These are phyloP conservation scores for Cepphus grylle DNA, from an alignment of 2,113 vertebrate genomes.

Conservation along the genomic window DNA sequence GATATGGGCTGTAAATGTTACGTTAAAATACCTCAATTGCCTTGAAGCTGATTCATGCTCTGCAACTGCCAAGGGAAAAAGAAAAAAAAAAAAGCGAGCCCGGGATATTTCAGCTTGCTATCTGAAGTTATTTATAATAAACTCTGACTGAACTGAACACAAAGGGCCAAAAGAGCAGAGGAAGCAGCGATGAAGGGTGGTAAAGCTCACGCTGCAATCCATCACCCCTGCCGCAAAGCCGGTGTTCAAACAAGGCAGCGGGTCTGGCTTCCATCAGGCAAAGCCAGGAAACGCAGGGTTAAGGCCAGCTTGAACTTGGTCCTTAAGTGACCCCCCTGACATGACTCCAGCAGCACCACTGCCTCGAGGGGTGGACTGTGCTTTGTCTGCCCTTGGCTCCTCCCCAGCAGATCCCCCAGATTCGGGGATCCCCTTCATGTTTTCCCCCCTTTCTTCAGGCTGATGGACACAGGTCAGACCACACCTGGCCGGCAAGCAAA, in stretches of 20 bases:
- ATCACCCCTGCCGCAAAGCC: neutral
- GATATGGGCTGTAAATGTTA: neutral
- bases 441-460: accelerated
- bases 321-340: neutral
- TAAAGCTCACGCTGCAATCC: neutral
- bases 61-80: neutral
- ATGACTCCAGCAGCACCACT: neutral
- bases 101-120: neutral
- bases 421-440: neutral
- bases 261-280: slow-evolving; percentile 28
- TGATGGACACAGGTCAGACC: neutral
- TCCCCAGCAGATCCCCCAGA: neutral
- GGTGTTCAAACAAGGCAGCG: neutral
- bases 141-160: neutral
- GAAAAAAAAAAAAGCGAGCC: neutral
- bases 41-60: neutral
- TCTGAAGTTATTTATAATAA: slow-evolving; percentile 7
- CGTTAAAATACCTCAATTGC: neutral
- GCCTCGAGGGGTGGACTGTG: neutral
- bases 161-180: neutral
- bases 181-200: neutral
- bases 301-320: neutral
- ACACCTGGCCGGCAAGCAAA: neutral
- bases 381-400: neutral
- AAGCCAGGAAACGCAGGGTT: neutral